Base-by-base conservation (phyloP, 2,888 invertebrate genomes). In the Scaeva pyrastri region DNA sequence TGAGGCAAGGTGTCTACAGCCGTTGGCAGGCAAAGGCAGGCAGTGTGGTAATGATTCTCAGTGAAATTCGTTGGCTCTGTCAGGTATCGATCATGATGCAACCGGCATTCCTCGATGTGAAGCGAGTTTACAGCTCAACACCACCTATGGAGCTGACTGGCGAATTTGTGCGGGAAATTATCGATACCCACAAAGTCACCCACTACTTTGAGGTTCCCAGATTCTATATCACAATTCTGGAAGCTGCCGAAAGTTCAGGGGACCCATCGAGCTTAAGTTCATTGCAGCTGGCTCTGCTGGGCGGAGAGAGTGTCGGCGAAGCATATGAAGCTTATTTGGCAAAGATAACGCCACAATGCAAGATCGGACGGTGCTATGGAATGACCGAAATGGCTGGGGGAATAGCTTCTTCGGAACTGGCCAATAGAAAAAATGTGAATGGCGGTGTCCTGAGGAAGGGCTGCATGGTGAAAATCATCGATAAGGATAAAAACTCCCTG, bases 31-130 rank as follows among this genome's bases (percentile, higher is more conserved):
- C 73, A 10, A 31, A 52, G 2, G 36, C 72, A 3, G 23, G 21
- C 2, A 45, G 52, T n/a, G 87, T 84, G 1, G 31, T 88, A 16
- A 45, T 87, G 23, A 74, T 87, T 19, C 12, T 84, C 12, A 87
- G 87, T 50, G 83, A 83, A 12, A 45, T 87, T 2, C 83, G 88
- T 5, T 88, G 88, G 87, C 77, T 83, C 11, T 81, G 88, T 26
- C 87, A 87, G 45, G 56, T 87, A 4, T 77, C 23, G 4, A 26
- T 81, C 12, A 21, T 87, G 3, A n/a, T 87, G n/a, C 83, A 87
- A 56, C 81, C 84, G 12, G 71, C 73, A 10, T 36, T 87, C 39
- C 50, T 88, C 21, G 88, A 78, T 19, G 56, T 87, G 3, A 87
- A 81, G 41, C 87, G 88, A n/a, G 64, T 88, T 21, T 84, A 77